Percentiles rank a stretch among this genome's conserved stretches.
Conservation (phyloP, 2,888 invertebrate species). For the Subacronicta megacephala region DNA sequence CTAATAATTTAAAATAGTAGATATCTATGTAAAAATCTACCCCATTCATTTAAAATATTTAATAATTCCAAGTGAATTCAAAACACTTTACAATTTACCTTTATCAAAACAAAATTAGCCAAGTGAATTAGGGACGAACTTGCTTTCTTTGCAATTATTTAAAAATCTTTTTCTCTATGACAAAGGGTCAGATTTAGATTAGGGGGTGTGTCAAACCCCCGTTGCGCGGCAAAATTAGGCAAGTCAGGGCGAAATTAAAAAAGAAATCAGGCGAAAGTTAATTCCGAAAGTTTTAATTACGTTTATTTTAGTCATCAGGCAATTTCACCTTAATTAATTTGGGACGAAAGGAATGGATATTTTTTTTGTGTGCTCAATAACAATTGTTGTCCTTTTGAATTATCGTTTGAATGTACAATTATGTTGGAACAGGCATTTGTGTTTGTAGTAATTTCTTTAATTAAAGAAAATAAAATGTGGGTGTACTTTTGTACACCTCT, state of each 20-base stretch:
- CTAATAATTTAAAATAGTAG: no score
- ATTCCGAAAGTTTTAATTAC: constrained; percentile 88
- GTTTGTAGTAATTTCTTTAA: neutral
- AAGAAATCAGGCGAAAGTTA: constrained; percentile 87
- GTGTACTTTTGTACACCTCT: no score
- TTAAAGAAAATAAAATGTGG: neutral
- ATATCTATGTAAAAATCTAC: no score
- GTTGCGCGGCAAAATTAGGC: constrained; percentile 83
- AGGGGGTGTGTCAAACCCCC: constrained; percentile 86
- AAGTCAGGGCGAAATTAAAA: constrained; percentile 86
- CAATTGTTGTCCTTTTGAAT: constrained; percentile 36
- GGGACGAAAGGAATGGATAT: constrained; percentile 63
- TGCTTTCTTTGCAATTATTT: constrained; percentile 53
- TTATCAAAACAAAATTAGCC: constrained; percentile 55
- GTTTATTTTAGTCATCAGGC: constrained; percentile 86
- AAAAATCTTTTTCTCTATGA: constrained; percentile 71
- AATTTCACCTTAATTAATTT: constrained; percentile 82
- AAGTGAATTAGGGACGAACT: constrained; percentile 46
- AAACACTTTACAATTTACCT: constrained; percentile 49
- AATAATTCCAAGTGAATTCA: constrained; percentile 41
- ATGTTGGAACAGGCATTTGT: constrained; percentile 1
- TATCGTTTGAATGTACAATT: constrained; percentile 26
- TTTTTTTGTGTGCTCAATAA: constrained; percentile 40
- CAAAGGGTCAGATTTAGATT: constrained; percentile 76
- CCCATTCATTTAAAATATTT: constrained; percentile 47